Conservation (phyloP, 2,113 vertebrate genomes). For the Archilochus colubris region DNA sequence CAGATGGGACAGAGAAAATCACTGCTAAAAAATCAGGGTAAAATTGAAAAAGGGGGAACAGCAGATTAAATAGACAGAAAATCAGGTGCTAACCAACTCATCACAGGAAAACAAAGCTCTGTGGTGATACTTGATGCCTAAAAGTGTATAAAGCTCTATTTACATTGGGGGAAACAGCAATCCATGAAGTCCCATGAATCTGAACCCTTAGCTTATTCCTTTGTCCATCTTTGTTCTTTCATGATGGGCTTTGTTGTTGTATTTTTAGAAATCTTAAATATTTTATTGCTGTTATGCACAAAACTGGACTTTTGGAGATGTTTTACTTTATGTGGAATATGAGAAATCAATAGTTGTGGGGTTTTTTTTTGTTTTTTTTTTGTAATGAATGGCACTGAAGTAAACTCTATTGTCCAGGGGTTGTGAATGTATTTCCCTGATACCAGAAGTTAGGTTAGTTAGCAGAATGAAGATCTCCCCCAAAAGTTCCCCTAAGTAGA, state of each 20-base stretch:
- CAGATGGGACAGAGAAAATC: not conserved
- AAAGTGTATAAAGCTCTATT: not conserved
- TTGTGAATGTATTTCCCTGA: not conserved
- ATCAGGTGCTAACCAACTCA: not conserved
- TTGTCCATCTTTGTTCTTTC: not conserved
- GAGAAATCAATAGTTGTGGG: not conserved
- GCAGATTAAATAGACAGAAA: not conserved
- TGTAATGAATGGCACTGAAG: not conserved
- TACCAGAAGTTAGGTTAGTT: not conserved
- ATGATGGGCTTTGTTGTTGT: not conserved
- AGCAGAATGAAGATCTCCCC: not conserved
- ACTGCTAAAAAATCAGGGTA: not conserved
- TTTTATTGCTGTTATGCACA: not conserved
- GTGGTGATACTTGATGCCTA: not conserved
- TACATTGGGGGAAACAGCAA: not conserved
- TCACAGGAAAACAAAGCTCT: not conserved
- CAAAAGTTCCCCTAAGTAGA: not conserved
- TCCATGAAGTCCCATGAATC: not conserved
- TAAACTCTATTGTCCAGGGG: not conserved
- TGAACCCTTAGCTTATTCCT: not conserved
- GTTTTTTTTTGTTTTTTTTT: not conserved
- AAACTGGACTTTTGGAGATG: not conserved
- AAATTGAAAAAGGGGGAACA: not conserved
- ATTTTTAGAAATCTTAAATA: not conserved
- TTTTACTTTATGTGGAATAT: not conserved